Percentiles rank a stretch among this genome's conserved stretches.
Evolutionary conservation across 2,113 vertebrate species (phyloP).

Genomic region (Dicerorhinus sumatrensis): DNA sequence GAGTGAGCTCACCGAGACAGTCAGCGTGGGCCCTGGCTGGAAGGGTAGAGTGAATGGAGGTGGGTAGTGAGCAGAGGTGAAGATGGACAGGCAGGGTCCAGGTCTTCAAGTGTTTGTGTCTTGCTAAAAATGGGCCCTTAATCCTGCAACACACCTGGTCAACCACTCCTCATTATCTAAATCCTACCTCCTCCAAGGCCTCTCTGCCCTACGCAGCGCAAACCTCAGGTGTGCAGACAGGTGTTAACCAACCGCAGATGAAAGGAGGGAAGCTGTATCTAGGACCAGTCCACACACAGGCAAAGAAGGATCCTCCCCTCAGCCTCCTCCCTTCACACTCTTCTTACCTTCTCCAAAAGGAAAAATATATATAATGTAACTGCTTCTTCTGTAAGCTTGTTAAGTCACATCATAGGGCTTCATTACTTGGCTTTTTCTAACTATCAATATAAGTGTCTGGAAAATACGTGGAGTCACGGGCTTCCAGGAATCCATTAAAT

Average conservation of each 20-base stretch:
- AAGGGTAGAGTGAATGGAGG: background rate
- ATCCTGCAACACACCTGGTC: background rate
- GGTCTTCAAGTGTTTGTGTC: background rate
- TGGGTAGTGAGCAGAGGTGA: background rate
- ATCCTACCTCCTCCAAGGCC: background rate
- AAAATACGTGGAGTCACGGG: background rate
- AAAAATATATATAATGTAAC: accelerated
- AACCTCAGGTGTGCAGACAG: background rate
- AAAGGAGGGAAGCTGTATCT: background rate
- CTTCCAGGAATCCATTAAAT: slow-evolving; percentile 1
- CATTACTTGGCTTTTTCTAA: background rate
- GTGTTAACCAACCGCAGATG: background rate
- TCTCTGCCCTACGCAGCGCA: background rate
- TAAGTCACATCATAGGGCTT: background rate
- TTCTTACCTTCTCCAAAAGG: background rate
- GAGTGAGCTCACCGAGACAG: background rate
- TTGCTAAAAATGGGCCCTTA: background rate
- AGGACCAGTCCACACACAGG: background rate
- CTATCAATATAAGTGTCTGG: background rate
- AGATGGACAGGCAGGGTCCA: background rate
- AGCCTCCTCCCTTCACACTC: background rate
- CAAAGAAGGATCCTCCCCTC: background rate
- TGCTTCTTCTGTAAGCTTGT: background rate
- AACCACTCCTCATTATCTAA: background rate
- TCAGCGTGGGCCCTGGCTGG: background rate